Conservation (phyloP, 2,888 invertebrate genomes). For the Mactromeris polynyma region DNA sequence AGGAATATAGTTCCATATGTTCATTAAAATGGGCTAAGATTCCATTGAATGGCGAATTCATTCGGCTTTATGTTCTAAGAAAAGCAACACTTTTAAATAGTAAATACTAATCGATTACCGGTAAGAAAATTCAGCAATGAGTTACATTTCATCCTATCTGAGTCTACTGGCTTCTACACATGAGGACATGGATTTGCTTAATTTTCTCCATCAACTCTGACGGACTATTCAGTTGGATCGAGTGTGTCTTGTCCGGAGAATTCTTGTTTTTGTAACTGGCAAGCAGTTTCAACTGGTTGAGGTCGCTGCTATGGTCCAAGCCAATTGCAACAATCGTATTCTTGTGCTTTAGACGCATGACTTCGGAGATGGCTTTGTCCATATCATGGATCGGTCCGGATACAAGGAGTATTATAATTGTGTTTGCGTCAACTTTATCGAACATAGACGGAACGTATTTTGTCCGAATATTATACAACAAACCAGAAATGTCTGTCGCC, state of each 20-base stretch:
- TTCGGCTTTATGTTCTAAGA: background rate
- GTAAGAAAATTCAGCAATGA: too few species aligned
- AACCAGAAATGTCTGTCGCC: background rate
- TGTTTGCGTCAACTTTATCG: background rate
- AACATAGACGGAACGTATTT: background rate
- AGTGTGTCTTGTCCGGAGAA: slow-evolving; percentile 42
- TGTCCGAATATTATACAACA: slow-evolving; percentile 22
- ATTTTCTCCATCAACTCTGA: slow-evolving; percentile 31
- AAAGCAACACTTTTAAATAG: too few species aligned
- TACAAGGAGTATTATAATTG: slow-evolving; percentile 25
- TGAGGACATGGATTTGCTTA: slow-evolving; percentile 32
- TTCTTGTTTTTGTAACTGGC: slow-evolving; percentile 47
- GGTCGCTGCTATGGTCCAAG: slow-evolving; percentile 22
- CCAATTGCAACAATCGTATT: slow-evolving; percentile 39
- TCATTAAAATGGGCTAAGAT: background rate
- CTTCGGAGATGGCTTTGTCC: background rate
- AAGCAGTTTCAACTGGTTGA: slow-evolving; percentile 29
- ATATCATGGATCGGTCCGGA: slow-evolving; percentile 42
- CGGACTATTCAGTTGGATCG: slow-evolving; percentile 34
- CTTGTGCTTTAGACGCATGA: slow-evolving; percentile 28
- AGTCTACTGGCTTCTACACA: background rate
- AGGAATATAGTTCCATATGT: background rate
- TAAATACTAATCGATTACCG: too few species aligned
- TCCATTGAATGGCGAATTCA: background rate
- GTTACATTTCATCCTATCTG: background rate